Evolutionary conservation across 2,797 vertebrate genomes (phyloP).

Genomic region (Podarcis lilfordi): DNA sequence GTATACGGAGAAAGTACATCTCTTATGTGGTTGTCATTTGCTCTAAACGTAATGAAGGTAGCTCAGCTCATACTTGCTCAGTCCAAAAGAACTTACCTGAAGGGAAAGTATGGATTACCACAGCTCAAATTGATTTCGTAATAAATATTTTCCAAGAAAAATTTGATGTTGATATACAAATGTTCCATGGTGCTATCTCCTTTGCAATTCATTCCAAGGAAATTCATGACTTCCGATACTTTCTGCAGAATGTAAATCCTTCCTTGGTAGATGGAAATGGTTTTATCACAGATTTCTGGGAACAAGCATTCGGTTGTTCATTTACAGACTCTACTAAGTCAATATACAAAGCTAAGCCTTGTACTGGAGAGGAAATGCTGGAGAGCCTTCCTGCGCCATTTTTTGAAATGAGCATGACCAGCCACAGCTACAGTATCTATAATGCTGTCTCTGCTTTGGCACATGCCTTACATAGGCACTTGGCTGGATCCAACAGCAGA

Average conservation of each 20-base stretch:
- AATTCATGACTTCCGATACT: neutral
- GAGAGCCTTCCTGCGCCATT: neutral
- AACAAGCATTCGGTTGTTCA: neutral
- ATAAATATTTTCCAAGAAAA: neutral
- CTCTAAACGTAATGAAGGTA: neutral
- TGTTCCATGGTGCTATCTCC: neutral
- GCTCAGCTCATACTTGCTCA: neutral
- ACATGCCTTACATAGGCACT: neutral
- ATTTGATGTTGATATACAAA: neutral
- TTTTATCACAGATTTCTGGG: neutral
- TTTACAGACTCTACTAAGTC: neutral
- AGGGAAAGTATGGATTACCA: neutral
- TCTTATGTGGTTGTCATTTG: neutral
- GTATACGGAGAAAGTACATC: neutral
- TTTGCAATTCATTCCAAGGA: neutral
- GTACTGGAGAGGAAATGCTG: neutral
- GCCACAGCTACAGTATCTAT: constrained; percentile 4
- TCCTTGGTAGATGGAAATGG: neutral
- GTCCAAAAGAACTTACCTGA: neutral
- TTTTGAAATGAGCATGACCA: neutral
- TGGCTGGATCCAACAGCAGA: neutral
- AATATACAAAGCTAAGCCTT: neutral
- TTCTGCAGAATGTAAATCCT: neutral
- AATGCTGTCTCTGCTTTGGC: constrained; percentile 7
- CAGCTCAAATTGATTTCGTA: neutral